Evolutionary conservation across 2,113 vertebrate species (phyloP), one percentile per base, ranked within the genome.

Genomic region (Notothenia coriiceps): DNA sequence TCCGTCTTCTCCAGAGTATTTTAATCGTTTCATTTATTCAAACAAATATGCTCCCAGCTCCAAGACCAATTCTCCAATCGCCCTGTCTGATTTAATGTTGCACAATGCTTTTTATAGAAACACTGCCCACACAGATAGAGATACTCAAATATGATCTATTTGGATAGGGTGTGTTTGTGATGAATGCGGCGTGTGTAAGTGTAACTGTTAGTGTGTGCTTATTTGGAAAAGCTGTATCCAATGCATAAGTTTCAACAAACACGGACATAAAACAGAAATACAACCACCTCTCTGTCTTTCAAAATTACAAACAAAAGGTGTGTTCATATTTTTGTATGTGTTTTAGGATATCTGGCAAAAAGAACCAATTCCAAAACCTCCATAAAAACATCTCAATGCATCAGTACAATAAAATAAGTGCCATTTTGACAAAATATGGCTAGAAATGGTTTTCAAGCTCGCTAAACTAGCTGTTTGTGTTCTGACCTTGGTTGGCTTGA

Each of bases 1-100:
- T 86, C 84, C 75, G 22, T 71, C 76, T 69, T 49, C 7, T 35
- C 63, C n/a, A 43, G n/a, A 8, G 66, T 76, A 66, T 81, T 74
- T 70, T 80, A 71, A 68, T 57, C 22, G 0, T 80, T 66, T 43
- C 11, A 12, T 10, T 46, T 46, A 75, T 63, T 77, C 29, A 65
- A 51, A 61, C 29, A 40, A 25, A 14, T 67, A n/a, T 55, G 35
- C 17, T 69, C 52, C n/a, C n/a, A 65, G 14, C 77, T 47, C 14
- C 20, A 22, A 55, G 22, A 64, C 18, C 20, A 60, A 25, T 63
- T 63, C 17, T 40, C 25, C 10, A 59, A 20, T 54, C n/a, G 44
- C 49, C 12, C 62, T 56, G 44, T 40, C 3, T 17, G 13, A 60
- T 63, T n/a, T 71, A 11, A 35, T 18, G 29, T 20, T 55, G 66